These are phyloP conservation scores for Xestia c-nigrum DNA, from an alignment of 2,888 invertebrate species.

Conservation along the genomic window DNA sequence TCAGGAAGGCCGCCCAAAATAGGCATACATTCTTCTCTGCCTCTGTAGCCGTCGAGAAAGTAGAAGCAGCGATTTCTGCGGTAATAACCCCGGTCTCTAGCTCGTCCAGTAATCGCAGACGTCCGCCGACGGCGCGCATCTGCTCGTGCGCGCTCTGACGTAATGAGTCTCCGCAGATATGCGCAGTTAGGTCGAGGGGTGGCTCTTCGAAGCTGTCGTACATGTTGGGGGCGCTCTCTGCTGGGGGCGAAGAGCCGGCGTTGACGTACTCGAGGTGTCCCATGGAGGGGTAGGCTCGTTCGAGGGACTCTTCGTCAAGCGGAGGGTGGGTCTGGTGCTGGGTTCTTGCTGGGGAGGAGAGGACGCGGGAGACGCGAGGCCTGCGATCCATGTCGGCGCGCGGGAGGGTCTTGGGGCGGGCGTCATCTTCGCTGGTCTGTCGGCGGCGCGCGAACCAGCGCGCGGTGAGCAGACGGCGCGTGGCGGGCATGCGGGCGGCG, in stretches of 20 bases:
- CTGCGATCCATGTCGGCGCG: slow-evolving; percentile 78
- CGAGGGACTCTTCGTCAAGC: slow-evolving; percentile 89
- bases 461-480: slow-evolving; percentile 83
- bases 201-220: slow-evolving; percentile 95
- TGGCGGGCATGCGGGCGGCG: slow-evolving; percentile 85
- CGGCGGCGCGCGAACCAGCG: slow-evolving; percentile 83
- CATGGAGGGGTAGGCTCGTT: slow-evolving; percentile 92
- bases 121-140: slow-evolving; percentile 93
- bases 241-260: slow-evolving; percentile 94
- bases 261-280: slow-evolving; percentile 94
- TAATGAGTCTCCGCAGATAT: slow-evolving; percentile 94
- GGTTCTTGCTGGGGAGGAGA: slow-evolving; percentile 71
- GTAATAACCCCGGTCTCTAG: slow-evolving; percentile 93
- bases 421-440: slow-evolving; percentile 70
- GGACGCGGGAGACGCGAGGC: slow-evolving; percentile 81
- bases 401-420: slow-evolving; percentile 75
- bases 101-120: slow-evolving; percentile 93
- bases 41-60: slow-evolving; percentile 91
- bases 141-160: slow-evolving; percentile 94
- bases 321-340: slow-evolving; percentile 65
- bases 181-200: slow-evolving; percentile 92
- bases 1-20: slow-evolving; percentile 94
- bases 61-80: slow-evolving; percentile 88
- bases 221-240: slow-evolving; percentile 95
- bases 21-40: slow-evolving; percentile 93